Evolutionary conservation across 2,888 invertebrate genomes (phyloP).

Genomic region (Melipona beecheii): DNA sequence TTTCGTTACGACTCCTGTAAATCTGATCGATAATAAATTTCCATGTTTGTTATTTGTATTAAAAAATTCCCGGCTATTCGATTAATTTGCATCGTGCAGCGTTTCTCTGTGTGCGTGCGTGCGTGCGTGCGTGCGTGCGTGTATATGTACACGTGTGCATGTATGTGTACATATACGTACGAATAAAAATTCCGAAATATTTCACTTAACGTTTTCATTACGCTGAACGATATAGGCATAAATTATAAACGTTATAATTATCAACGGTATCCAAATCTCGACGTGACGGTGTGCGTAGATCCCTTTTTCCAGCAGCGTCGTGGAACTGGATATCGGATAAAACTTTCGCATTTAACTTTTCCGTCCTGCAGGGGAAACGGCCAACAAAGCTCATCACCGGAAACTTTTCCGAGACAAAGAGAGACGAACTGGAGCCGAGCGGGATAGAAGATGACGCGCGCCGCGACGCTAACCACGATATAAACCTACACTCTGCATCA

Average conservation of each 20-base stretch:
- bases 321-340: slow-evolving; percentile 80
- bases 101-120: no score
- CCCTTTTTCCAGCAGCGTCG: slow-evolving; percentile 74
- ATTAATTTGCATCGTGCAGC: not conserved
- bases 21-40: not conserved
- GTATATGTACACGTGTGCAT: no score
- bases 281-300: slow-evolving; percentile 66
- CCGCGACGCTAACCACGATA: slow-evolving; percentile 63
- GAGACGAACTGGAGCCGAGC: slow-evolving; percentile 54
- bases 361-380: slow-evolving; percentile 81
- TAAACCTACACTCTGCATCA: slow-evolving; percentile 42
- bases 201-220: not conserved
- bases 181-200: not conserved
- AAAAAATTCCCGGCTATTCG: not conserved
- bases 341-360: slow-evolving; percentile 83
- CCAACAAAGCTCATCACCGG: slow-evolving; percentile 83
- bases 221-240: not conserved
- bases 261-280: slow-evolving; percentile 47
- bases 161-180: not conserved
- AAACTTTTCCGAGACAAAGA: slow-evolving; percentile 83
- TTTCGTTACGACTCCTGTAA: not conserved
- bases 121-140: no score
- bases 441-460: slow-evolving; percentile 64
- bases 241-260: slow-evolving; percentile 40
- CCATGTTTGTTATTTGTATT: not conserved